phyloP scores from a whole-genome alignment of 2,113 vertebrate species.

The Triplophysa siluroides region DNA sequence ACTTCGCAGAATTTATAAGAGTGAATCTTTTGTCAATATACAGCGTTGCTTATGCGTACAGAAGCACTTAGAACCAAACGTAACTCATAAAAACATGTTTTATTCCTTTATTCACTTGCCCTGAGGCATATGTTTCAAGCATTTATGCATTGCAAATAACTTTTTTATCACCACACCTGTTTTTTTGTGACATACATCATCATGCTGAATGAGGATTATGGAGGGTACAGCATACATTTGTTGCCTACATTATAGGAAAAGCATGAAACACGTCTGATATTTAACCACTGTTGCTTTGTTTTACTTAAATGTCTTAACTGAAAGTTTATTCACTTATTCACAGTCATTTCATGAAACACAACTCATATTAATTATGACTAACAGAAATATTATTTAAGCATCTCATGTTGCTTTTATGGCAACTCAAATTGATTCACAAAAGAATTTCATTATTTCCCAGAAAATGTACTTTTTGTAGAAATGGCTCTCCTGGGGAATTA shows the following conservation, averaged over 20 bases:
- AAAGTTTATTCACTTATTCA: not conserved
- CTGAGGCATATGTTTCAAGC: not conserved
- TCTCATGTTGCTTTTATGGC: not conserved
- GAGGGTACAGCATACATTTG: not conserved
- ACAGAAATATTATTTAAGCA: not conserved
- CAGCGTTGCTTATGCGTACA: not conserved
- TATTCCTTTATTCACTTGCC: not conserved
- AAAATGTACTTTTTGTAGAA: not conserved
- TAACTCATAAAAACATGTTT: not conserved
- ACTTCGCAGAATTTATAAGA: not conserved
- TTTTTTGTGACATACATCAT: too few species aligned
- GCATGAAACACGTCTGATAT: not conserved
- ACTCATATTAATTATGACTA: too few species aligned
- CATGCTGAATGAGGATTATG: too few species aligned
- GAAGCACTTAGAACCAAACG: not conserved
- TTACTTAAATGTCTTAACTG: too few species aligned
- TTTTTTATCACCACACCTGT: too few species aligned
- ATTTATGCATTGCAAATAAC: too few species aligned
- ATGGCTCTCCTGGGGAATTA: constrained; percentile 7
- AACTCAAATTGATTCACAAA: not conserved
- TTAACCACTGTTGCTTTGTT: not conserved
- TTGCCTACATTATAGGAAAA: not conserved
- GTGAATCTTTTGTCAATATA: not conserved
- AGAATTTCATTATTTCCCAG: not conserved
- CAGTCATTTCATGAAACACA: not conserved